Evolutionary conservation across 2,797 vertebrate genomes (phyloP), one percentile per base, ranked within the genome.

Genomic region (Ciconia nigra): DNA sequence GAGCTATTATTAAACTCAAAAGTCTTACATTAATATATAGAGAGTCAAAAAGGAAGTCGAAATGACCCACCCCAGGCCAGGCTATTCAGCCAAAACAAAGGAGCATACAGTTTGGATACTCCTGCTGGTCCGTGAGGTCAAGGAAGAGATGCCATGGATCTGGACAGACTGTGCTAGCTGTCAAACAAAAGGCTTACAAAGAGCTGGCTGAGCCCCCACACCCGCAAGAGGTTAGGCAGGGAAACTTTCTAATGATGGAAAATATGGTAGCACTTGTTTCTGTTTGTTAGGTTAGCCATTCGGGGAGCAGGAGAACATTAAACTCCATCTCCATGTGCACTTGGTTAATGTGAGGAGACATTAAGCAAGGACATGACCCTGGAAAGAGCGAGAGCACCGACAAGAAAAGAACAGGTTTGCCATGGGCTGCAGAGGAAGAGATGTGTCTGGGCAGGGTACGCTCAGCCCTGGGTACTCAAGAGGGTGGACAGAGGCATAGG

Each of bases 1-100:
- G 35, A 87, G 37, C 47, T 66, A 52, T 51, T 84, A 63, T 47
- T 71, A 87, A 89, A 59, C 33, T 70, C 21, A 44, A 35, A 77
- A 90, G 61, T 80, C 28, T 89, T 77, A 67, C 1, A 5, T 14
- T 78, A 76, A 41, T 26, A 72, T 11, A 37, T 2, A 79, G 16
- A 22, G 16, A 3, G 6, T 42, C 88, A 37, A 65, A 91, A 83
- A 90, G 26, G 55, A 82, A 72, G 18, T 54, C 1, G 31, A 83
- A 89, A 59, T 42, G 28, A 51, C 80, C 51, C 79, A 57, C 8
- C 58, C 74, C 39, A n/a, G 42, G 67, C 39, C 81, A 59, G 88
- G 82, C 77, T 92, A 72, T 91, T 65, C 84, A 93, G 42, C 46
- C 22, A 63, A 87, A 92, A 95, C 51, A 76, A 90, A 94, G 42